Conservation (phyloP, 2,797 vertebrate genomes). For the Esox masquinongy region DNA sequence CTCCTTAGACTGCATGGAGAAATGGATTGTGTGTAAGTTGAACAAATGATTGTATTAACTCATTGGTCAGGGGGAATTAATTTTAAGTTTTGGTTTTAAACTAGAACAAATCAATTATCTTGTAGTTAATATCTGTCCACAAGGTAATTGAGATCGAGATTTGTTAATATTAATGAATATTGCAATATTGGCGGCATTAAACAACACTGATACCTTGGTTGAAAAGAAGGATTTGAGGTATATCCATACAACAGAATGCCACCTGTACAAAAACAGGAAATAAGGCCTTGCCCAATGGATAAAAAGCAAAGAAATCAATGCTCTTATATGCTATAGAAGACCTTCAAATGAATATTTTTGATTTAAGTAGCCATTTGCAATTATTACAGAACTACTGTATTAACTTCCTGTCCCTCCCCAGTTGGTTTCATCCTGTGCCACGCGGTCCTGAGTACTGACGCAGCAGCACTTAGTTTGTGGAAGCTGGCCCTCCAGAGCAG, state of each 20-base stretch:
- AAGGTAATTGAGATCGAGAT: too few relatives aligned
- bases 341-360: too few relatives aligned
- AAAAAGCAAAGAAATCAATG: not conserved
- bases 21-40: slow-evolving; percentile 98
- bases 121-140: not conserved
- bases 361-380: not conserved
- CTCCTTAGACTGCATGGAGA: slow-evolving; percentile 97
- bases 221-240: not conserved
- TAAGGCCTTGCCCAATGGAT: not conserved
- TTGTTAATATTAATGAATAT: too few relatives aligned
- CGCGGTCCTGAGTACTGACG: slow-evolving; percentile 87
- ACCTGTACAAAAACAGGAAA: not conserved
- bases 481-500: slow-evolving; percentile 97
- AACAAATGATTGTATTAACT: not conserved
- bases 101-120: too few relatives aligned
- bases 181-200: too few relatives aligned
- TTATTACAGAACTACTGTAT: not conserved
- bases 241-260: not conserved
- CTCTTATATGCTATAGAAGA: not conserved
- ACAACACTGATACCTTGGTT: too few relatives aligned
- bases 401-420: slow-evolving; percentile 48
- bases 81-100: not conserved
- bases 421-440: slow-evolving; percentile 98
- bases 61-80: not conserved
- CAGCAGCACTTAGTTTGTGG: slow-evolving; percentile 92